A percentile compares a stretch with the other conserved stretches of the same genome.
Evolutionary conservation across 2,888 invertebrate species (phyloP).

Genomic region (Xestia c-nigrum): DNA sequence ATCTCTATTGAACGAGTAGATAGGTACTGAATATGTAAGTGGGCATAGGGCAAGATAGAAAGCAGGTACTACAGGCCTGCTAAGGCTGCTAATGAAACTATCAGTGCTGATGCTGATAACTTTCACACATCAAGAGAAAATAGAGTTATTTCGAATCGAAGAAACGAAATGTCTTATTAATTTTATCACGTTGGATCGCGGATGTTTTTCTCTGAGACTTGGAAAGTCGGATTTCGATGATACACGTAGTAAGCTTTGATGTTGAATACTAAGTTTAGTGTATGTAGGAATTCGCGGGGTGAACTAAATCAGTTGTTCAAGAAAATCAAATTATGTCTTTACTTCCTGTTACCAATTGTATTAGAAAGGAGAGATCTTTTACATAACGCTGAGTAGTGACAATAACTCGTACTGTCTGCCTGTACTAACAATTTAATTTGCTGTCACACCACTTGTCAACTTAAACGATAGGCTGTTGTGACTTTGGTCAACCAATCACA

Average conservation of each 20-base stretch:
- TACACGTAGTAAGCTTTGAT: conserved; percentile 27
- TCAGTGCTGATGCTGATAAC: conserved; percentile 43
- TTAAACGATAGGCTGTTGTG: conserved; percentile 11
- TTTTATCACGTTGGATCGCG: conserved; percentile 54
- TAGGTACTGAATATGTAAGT: conserved; percentile 49
- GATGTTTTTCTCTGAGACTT: conserved; percentile 52
- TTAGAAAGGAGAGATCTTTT: conserved; percentile 5
- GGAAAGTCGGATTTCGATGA: conserved; percentile 49
- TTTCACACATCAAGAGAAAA: conserved; percentile 58
- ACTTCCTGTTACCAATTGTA: conserved; percentile 6
- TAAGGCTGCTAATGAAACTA: conserved; percentile 63
- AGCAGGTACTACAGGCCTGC: conserved; percentile 37
- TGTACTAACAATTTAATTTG: conserved; percentile 5
- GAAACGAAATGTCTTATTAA: conserved; percentile 53
- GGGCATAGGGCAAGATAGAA: conserved; percentile 58
- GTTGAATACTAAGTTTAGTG: conserved; percentile 51
- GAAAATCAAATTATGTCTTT: not conserved
- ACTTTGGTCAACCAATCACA: conserved; percentile 20
- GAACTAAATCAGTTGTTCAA: conserved; percentile 13
- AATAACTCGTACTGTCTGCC: not conserved
- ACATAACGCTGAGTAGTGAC: not conserved
- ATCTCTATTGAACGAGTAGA: conserved; percentile 32
- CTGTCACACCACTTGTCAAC: conserved; percentile 22
- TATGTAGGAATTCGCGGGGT: conserved; percentile 24
- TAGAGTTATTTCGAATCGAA: conserved; percentile 49